These are phyloP conservation scores for Caracal caracal DNA, from an alignment of 2,113 vertebrate genomes.

Conservation along the genomic window DNA sequence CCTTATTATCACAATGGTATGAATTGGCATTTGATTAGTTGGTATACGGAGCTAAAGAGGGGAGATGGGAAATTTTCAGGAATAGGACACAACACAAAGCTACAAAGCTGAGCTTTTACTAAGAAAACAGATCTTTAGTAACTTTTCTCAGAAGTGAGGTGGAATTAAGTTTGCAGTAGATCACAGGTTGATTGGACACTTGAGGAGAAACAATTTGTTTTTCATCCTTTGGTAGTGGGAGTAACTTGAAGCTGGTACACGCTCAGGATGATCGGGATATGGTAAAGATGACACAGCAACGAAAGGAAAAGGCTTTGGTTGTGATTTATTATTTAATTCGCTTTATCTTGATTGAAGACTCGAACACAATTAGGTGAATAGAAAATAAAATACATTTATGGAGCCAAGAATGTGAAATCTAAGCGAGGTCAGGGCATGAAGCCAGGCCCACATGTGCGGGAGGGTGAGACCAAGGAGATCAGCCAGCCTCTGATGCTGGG, in stretches of 20 bases:
- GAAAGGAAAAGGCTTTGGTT: background rate
- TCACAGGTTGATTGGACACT: background rate
- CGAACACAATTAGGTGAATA: background rate
- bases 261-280: background rate
- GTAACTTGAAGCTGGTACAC: background rate
- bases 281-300: background rate
- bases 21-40: background rate
- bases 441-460: no score
- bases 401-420: background rate
- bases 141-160: background rate
- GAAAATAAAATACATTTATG: slow-evolving; percentile 8
- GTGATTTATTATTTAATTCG: background rate
- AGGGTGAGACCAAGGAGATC: background rate
- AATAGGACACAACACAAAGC: background rate
- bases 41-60: background rate
- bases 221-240: background rate
- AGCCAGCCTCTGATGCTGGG: background rate
- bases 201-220: background rate
- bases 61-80: background rate
- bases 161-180: background rate
- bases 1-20: background rate
- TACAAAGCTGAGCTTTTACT: background rate
- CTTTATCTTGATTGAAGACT: background rate
- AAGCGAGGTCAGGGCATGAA: background rate
- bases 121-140: background rate